Conservation (phyloP, 2,113 vertebrate genomes). For the Antennarius striatus region DNA sequence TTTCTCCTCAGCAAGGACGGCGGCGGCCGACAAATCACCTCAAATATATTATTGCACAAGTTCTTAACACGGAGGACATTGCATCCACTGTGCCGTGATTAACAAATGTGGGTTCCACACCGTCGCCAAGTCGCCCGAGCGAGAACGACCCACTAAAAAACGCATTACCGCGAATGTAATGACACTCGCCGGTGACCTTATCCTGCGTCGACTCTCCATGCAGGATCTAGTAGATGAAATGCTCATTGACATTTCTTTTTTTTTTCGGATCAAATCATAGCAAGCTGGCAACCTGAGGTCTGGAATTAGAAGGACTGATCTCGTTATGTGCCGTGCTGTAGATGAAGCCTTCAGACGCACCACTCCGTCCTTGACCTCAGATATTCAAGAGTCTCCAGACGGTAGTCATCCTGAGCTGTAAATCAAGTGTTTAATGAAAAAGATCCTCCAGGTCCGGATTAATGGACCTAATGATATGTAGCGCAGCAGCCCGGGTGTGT, state of each 20-base stretch:
- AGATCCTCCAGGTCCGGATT: conserved; percentile 44
- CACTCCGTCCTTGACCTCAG: conserved; percentile 13
- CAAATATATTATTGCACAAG: neutral
- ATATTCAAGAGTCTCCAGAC: conserved; percentile 29
- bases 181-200: conserved; percentile 47
- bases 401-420: conserved; percentile 25
- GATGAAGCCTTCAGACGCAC: conserved; percentile 16
- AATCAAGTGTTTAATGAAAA: conserved; percentile 58
- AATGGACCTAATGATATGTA: conserved; percentile 57
- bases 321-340: conserved; percentile 23
- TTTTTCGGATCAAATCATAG: conserved; percentile 39
- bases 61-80: conserved; percentile 16
- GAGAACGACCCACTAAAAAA: conserved; percentile 45
- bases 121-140: neutral
- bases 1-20: conserved; percentile 7
- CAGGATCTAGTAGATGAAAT: conserved; percentile 43
- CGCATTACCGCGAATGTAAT: conserved; percentile 38
- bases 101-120: conserved; percentile 17
- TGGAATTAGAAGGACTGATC: conserved; percentile 3
- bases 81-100: conserved; percentile 2
- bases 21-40: conserved; percentile 27
- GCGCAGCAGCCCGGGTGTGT: conserved; percentile 22
- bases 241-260: conserved; percentile 58
- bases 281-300: conserved; percentile 23
- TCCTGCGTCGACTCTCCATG: conserved; percentile 22